Evolutionary conservation across 2,797 vertebrate species (phyloP), one percentile per base, ranked within the genome.

Genomic region (Sphaeramia orbicularis): DNA sequence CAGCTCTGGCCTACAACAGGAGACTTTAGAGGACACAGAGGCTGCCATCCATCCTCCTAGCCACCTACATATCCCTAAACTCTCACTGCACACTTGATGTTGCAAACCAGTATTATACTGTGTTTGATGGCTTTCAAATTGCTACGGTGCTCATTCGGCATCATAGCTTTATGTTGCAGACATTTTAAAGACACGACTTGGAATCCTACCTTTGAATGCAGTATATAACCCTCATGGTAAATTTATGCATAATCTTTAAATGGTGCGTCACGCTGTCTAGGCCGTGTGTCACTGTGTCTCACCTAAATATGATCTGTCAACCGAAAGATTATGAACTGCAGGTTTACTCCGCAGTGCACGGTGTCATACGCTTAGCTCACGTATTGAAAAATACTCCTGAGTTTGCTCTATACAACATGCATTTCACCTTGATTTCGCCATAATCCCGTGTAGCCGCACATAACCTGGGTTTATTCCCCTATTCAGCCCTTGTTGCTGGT

Each of bases 11-110:
- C 85, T 83, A 78, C 81, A 83, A 84, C 78, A 48, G 64, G 83
- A 84, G 80, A 89, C 83, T 87, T 86, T 89, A 88, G 90, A 93
- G 91, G 91, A 92, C 92, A 89, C 68, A 27, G 85, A 69, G 74
- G 76, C 79, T 68, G 73, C 83, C 88, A 92, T 93, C 91, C 90
- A 92, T 92, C 86, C 86, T 90, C 57, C 18, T 2, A 62, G 80
- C 78, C 85, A 75, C 86, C 87, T 86, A 84, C 87, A 80, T 84
- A 60, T 68, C 58, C 65, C 78, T 65, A 70, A 81, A 84, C 73
- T 63, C 64, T 59, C 40, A 14, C 65, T 51, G 58, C 50, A 63
- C 78, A 36, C 74, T 40, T 40, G 37, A 37, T 32, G 35, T 40
- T 7, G 49, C 48, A 38, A 38, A 21, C 47, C 57, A 55, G 44